Percentiles rank a stretch among this genome's conserved stretches.
These are phyloP conservation scores for Shinisaurus crocodilurus DNA, from an alignment of 2,113 vertebrate species.

Conservation along the genomic window DNA sequence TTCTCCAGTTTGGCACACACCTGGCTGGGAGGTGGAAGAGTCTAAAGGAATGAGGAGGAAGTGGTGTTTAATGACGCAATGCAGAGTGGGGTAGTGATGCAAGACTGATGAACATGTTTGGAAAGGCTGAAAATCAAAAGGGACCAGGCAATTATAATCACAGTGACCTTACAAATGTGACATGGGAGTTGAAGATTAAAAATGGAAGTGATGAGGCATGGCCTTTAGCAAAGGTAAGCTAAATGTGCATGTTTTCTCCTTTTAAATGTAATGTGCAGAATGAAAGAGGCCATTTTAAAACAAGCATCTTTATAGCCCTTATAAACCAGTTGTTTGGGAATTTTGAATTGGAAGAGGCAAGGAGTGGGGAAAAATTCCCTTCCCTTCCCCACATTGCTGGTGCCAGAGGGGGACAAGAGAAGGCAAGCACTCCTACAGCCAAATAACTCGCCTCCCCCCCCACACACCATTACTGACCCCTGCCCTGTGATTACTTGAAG, in stretches of 20 bases:
- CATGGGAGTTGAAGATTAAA: not conserved
- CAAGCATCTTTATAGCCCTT: not conserved
- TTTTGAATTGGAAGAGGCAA: not conserved
- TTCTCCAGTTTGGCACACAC: not conserved
- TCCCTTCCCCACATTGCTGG: no score
- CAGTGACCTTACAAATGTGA: slow-evolving; percentile 16
- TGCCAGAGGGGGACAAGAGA: not conserved
- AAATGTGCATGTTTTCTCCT: not conserved
- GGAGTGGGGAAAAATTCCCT: not conserved
- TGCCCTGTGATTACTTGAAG: not conserved
- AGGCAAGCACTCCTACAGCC: not conserved
- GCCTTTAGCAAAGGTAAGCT: not conserved
- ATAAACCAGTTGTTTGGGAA: not conserved
- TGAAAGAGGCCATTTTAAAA: not conserved
- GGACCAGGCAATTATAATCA: not conserved
- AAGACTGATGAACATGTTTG: slow-evolving; percentile 1
- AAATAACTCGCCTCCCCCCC: not conserved
- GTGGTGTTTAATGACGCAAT: not conserved
- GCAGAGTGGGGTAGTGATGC: slow-evolving; percentile 1
- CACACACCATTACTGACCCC: not conserved
- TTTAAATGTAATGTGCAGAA: not conserved
- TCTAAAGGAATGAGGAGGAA: not conserved
- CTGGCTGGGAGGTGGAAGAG: not conserved
- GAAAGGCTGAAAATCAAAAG: not conserved
- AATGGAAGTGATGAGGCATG: not conserved